These are phyloP conservation scores for Crioceris asparagi DNA, from an alignment of 2,888 invertebrate species.

Conservation along the genomic window DNA sequence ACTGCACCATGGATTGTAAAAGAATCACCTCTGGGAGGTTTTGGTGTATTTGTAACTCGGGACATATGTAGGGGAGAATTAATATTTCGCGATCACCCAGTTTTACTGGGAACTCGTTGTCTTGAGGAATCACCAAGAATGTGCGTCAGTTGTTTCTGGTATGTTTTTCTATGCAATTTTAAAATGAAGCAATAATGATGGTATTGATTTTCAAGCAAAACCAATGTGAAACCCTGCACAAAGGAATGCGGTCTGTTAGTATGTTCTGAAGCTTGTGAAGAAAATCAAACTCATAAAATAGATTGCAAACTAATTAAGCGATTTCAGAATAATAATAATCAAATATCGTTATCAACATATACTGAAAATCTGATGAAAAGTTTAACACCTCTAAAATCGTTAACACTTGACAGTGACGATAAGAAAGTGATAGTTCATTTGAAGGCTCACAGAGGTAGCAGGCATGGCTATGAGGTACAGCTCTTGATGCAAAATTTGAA, in stretches of 20 bases:
- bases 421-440: conserved; percentile 43
- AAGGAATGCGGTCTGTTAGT: conserved; percentile 57
- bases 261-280: conserved; percentile 58
- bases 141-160: conserved; percentile 55
- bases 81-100: conserved; percentile 58
- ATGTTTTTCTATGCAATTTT: conserved; percentile 22
- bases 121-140: conserved; percentile 40
- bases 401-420: conserved; percentile 38
- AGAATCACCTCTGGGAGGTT: conserved; percentile 52
- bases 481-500: conserved; percentile 40
- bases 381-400: conserved; percentile 38
- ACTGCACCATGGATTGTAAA: conserved; percentile 48
- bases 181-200: not conserved
- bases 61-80: conserved; percentile 57
- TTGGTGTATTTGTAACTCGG: conserved; percentile 58
- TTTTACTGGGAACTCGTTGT: conserved; percentile 59
- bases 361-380: conserved; percentile 24
- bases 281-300: conserved; percentile 44
- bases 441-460: conserved; percentile 25
- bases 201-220: conserved; percentile 31
- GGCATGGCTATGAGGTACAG: conserved; percentile 48
- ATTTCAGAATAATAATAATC: conserved; percentile 38
- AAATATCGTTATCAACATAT: not conserved
- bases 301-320: conserved; percentile 55
- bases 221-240: conserved; percentile 41